Percentiles rank a stretch among this genome's conserved stretches.
Conservation (phyloP, 2,113 vertebrate species). For the Phaetusa simplex region DNA sequence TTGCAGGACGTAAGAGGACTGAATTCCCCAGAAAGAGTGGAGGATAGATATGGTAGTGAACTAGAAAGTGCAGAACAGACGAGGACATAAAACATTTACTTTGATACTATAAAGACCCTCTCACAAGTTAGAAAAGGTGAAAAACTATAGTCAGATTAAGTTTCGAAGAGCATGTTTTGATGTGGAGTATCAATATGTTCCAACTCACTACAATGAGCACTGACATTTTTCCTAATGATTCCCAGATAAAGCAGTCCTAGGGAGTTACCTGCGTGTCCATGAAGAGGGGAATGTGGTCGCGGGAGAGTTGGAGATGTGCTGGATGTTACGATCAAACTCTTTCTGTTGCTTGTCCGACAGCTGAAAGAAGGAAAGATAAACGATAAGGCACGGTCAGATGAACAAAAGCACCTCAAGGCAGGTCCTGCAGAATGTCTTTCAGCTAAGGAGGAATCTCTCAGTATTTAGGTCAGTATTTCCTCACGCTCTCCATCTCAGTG, state of each 20-base stretch:
- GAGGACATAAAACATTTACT: not conserved
- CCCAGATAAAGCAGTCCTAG: not conserved
- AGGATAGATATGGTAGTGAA: not conserved
- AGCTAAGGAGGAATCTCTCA: not conserved
- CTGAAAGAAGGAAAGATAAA: slow-evolving; percentile 72
- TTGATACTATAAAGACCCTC: not conserved
- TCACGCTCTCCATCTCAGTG: not conserved
- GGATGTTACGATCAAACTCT: slow-evolving; percentile 97
- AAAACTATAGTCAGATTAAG: not conserved
- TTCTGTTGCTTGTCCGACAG: slow-evolving; percentile 96
- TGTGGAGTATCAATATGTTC: not conserved
- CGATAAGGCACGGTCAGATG: not conserved
- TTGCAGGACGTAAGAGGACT: not conserved
- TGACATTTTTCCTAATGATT: not conserved
- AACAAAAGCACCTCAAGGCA: not conserved
- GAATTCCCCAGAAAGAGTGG: not conserved
- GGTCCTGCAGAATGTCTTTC: not conserved
- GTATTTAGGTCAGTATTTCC: not conserved
- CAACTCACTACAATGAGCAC: not conserved
- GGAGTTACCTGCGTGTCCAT: slow-evolving; percentile 89
- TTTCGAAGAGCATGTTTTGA: not conserved
- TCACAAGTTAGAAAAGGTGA: not conserved
- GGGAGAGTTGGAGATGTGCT: slow-evolving; percentile 97
- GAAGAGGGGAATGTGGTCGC: slow-evolving; percentile 93
- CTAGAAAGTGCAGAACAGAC: not conserved